A percentile compares a stretch with the other conserved stretches of the same genome.
phyloP scores from a whole-genome alignment of 2,113 vertebrate species.

The Mustelus asterias region DNA sequence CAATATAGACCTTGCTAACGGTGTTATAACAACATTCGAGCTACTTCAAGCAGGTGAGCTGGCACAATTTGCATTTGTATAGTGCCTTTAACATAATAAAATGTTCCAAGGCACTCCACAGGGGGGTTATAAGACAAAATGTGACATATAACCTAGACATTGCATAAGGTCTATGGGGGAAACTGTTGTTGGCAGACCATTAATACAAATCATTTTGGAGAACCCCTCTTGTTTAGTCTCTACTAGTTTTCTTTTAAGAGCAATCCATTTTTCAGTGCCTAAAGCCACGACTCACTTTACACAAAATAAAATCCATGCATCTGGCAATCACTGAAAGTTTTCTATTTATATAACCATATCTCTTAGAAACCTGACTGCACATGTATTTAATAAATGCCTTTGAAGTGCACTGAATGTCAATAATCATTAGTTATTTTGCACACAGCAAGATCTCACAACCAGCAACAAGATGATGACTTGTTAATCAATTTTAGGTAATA shows the following conservation, averaged over 20 bases:
- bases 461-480: background rate
- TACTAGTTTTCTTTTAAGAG: background rate
- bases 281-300: too few relatives aligned
- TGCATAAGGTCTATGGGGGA: background rate
- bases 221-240: background rate
- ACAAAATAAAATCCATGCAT: background rate
- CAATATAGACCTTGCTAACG: background rate
- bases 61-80: background rate
- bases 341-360: background rate
- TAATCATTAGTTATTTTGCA: background rate
- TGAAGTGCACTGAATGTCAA: background rate
- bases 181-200: background rate
- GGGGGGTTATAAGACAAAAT: background rate
- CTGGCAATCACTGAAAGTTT: background rate
- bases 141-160: background rate
- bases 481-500: background rate
- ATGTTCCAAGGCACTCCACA: background rate
- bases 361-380: background rate
- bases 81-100: background rate
- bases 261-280: background rate
- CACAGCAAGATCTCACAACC: background rate
- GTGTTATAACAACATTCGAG: background rate
- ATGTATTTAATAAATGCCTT: background rate
- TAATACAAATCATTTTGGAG: background rate
- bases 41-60: background rate